Conservation (phyloP, 2,888 invertebrate genomes). For the Acanthococcus lagerstroemiae region DNA sequence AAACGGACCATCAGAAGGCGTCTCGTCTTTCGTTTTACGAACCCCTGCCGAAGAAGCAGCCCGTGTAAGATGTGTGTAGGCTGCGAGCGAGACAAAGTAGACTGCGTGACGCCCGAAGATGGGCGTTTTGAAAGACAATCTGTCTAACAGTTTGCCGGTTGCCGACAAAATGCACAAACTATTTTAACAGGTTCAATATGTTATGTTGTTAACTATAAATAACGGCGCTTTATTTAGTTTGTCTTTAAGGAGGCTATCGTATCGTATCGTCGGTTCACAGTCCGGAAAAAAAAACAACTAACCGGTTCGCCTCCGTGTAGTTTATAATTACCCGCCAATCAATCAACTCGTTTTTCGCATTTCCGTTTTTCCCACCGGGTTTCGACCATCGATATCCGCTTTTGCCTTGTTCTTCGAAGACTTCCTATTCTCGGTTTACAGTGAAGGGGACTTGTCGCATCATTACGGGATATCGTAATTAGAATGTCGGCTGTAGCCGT, state of each 20-base stretch:
- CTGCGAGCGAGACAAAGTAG: constrained; percentile 13
- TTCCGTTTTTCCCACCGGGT: constrained; percentile 18
- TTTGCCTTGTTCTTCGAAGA: constrained; percentile 2
- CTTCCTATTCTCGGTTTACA: not conserved
- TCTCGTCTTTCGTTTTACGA: too few relatives aligned
- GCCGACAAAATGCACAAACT: constrained; percentile 18
- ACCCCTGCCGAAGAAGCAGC: too few relatives aligned
- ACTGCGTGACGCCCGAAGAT: constrained; percentile 20
- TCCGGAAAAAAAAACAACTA: not conserved
- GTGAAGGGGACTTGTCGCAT: not conserved
- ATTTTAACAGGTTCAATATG: constrained; percentile 26
- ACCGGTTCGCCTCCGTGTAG: not conserved
- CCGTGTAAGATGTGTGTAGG: too few relatives aligned
- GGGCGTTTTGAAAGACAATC: constrained; percentile 15
- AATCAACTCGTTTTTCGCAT: constrained; percentile 14
- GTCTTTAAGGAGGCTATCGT: not conserved
- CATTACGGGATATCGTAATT: too few relatives aligned
- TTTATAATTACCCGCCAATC: constrained; percentile 1
- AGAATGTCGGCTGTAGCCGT: too few relatives aligned
- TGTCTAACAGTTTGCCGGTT: constrained; percentile 4
- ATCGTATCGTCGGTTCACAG: not conserved
- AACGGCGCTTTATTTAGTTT: not conserved
- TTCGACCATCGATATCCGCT: constrained; percentile 8
- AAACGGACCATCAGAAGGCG: too few relatives aligned
- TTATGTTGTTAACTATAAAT: not conserved